Evolutionary conservation across 2,888 invertebrate species (phyloP).

Genomic region (Eutolmus rufibarbis): DNA sequence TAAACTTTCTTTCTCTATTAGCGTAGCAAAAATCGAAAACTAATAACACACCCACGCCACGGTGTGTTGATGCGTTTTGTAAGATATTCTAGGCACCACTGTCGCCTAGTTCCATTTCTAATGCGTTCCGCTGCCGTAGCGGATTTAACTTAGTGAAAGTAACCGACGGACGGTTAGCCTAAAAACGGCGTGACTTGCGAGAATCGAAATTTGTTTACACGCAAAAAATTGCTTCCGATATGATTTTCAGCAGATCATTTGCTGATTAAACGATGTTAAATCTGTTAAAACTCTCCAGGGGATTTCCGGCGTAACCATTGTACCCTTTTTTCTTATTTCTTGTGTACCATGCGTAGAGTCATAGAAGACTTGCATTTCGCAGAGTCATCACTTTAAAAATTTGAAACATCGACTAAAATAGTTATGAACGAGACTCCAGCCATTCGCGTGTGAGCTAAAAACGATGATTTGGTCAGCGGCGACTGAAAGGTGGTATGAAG

Average conservation of each 20-base stretch:
- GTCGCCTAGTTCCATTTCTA: neutral
- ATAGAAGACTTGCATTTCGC: neutral
- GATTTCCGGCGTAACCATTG: neutral
- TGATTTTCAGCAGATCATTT: neutral
- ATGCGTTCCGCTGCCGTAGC: neutral
- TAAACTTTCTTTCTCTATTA: neutral
- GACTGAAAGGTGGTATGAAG: neutral
- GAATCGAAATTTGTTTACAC: neutral
- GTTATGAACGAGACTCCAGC: neutral
- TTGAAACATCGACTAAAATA: neutral
- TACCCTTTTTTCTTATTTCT: neutral
- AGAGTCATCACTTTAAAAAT: neutral
- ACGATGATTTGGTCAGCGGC: neutral
- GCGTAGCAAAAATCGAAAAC: neutral
- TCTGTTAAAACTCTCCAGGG: neutral
- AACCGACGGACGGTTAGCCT: neutral
- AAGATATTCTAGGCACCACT: neutral
- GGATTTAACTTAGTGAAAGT: neutral
- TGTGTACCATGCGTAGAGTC: neutral
- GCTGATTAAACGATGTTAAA: neutral
- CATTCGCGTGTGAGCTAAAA: neutral
- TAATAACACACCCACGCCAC: neutral
- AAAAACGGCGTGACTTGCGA: neutral
- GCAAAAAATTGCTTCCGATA: neutral
- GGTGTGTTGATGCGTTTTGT: neutral